Percentiles rank a stretch among this genome's conserved stretches.
These are phyloP conservation scores for Nysson spinosus DNA, from an alignment of 2,888 invertebrate genomes.

Conservation along the genomic window DNA sequence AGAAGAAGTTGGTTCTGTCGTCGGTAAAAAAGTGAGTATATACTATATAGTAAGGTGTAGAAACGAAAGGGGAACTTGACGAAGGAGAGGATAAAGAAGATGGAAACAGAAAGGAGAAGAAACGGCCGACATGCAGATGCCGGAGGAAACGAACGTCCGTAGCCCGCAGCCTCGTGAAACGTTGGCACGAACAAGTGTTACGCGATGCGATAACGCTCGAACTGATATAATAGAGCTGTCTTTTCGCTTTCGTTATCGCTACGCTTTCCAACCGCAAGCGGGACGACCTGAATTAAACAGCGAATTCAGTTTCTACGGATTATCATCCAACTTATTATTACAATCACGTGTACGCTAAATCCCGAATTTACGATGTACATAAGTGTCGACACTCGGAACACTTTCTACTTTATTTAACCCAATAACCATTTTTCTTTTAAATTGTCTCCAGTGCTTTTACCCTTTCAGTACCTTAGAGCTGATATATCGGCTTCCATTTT, in stretches of 20 bases:
- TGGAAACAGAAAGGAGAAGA: slow-evolving; percentile 19
- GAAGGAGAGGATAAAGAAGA: slow-evolving; percentile 6
- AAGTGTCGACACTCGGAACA: too few species aligned
- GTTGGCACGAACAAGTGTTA: slow-evolving; percentile 63
- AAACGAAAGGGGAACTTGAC: slow-evolving; percentile 18
- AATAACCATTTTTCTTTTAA: too few species aligned
- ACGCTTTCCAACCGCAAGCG: not conserved
- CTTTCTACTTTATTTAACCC: too few species aligned
- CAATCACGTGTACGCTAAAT: too few species aligned
- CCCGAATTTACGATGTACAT: too few species aligned
- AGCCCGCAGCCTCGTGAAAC: slow-evolving; percentile 26
- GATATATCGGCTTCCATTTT: too few species aligned
- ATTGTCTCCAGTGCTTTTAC: too few species aligned
- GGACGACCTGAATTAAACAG: not conserved
- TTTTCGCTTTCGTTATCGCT: slow-evolving; percentile 56
- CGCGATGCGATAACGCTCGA: slow-evolving; percentile 55
- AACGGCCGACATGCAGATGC: slow-evolving; percentile 17
- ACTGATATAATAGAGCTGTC: slow-evolving; percentile 43
- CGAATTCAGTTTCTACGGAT: not conserved
- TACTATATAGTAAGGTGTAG: slow-evolving; percentile 3
- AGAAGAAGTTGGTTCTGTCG: slow-evolving; percentile 15
- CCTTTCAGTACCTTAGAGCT: too few species aligned
- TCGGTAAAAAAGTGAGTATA: slow-evolving; percentile 31
- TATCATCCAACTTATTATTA: too few species aligned
- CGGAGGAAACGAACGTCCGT: slow-evolving; percentile 6